Evolutionary conservation across 1,140 invertebrate species (phyloP).

Genomic region (Drosophila yakuba): DNA sequence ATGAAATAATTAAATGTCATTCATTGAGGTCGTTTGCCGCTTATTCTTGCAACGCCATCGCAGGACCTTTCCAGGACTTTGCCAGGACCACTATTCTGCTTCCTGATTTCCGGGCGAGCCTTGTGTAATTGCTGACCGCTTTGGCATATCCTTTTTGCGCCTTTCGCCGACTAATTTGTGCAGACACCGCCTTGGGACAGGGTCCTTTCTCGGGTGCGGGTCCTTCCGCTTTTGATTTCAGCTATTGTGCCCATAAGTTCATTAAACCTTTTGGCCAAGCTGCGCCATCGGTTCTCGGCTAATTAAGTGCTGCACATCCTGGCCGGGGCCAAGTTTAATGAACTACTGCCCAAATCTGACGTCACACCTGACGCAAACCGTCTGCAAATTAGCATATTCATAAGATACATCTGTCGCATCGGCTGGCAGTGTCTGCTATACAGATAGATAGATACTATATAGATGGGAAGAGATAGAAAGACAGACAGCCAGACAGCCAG

Average conservation of each 20-base stretch:
- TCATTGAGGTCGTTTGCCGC: slow-evolving; percentile 72
- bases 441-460: neutral
- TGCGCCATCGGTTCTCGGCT: slow-evolving; percentile 40
- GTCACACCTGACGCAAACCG: slow-evolving; percentile 62
- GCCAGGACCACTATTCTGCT: slow-evolving; percentile 4
- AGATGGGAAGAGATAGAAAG: neutral
- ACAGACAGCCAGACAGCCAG: neutral
- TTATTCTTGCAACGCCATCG: slow-evolving; percentile 21
- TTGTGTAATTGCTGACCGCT: slow-evolving; percentile 76
- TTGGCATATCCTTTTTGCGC: slow-evolving; percentile 69
- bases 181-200: slow-evolving; percentile 58
- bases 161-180: slow-evolving; percentile 69
- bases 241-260: slow-evolving; percentile 57
- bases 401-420: slow-evolving; percentile 27
- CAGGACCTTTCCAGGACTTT: slow-evolving; percentile 13
- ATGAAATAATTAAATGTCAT: slow-evolving; percentile 84
- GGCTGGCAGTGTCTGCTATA: neutral
- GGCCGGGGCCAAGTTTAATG: slow-evolving; percentile 57
- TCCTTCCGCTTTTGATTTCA: slow-evolving; percentile 59
- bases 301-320: slow-evolving; percentile 68
- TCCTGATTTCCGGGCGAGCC: slow-evolving; percentile 6
- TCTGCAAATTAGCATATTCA: slow-evolving; percentile 70
- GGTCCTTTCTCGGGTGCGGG: slow-evolving; percentile 13
- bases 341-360: slow-evolving; percentile 41
- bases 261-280: slow-evolving; percentile 67